Percentiles rank a stretch among this genome's conserved stretches.
phyloP scores from a whole-genome alignment of 2,888 invertebrate genomes.

The Leptogaster cylindrica region DNA sequence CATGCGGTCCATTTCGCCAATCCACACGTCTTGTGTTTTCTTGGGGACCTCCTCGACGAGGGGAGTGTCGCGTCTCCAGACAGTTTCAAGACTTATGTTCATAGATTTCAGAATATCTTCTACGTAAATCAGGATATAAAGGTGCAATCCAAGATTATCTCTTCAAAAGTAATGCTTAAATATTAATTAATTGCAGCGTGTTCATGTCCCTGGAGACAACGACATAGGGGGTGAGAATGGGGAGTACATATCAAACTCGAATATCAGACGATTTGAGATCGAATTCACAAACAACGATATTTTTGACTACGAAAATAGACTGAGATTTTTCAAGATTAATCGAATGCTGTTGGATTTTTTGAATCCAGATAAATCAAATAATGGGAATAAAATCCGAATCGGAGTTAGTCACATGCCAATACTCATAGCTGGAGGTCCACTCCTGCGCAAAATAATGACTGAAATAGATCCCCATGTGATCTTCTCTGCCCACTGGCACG shows the following conservation, averaged over 20 bases:
- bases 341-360: conserved; percentile 67
- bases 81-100: conserved; percentile 77
- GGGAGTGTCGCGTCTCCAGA: conserved; percentile 77
- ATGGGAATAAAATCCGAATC: conserved; percentile 61
- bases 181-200: conserved; percentile 64
- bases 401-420: conserved; percentile 79
- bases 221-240: conserved; percentile 95
- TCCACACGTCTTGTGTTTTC: conserved; percentile 85
- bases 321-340: conserved; percentile 78
- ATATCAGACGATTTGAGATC: conserved; percentile 74
- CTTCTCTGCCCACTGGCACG: conserved; percentile 74
- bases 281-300: conserved; percentile 76
- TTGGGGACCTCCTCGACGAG: conserved; percentile 96
- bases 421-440: conserved; percentile 58
- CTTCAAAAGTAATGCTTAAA: not conserved
- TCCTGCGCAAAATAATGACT: conserved; percentile 65
- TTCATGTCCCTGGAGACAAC: conserved; percentile 95
- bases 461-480: conserved; percentile 72
- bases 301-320: conserved; percentile 65
- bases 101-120: conserved; percentile 72
- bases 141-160: not conserved
- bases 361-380: conserved; percentile 62
- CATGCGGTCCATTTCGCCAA: conserved; percentile 73
- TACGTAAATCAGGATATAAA: conserved; percentile 52
- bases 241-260: conserved; percentile 69